These are phyloP conservation scores for Dryomyza anilis DNA, from an alignment of 2,888 invertebrate species.

Conservation along the genomic window DNA sequence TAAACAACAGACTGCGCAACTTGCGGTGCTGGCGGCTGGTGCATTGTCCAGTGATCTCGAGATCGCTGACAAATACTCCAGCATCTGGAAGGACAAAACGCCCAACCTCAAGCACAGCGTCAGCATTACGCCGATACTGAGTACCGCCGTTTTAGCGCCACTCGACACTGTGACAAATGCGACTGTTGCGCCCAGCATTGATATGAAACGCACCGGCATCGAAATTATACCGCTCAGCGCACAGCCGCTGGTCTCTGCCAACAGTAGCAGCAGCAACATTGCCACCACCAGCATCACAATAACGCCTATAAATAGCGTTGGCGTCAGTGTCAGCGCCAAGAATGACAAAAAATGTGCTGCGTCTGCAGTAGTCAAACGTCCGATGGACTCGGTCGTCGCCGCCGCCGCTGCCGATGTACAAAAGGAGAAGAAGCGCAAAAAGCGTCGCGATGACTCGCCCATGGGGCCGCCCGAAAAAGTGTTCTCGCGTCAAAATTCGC, in stretches of 20 bases:
- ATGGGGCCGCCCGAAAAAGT: conserved; percentile 75
- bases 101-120: conserved; percentile 54
- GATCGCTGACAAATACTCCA: conserved; percentile 58
- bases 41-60: conserved; percentile 41
- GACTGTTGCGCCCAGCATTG: conserved; percentile 31
- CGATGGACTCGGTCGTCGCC: conserved; percentile 15
- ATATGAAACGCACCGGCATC: conserved; percentile 63
- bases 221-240: conserved; percentile 83
- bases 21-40: conserved; percentile 29
- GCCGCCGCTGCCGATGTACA: conserved; percentile 39
- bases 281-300: conserved; percentile 78
- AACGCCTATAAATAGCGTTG: conserved; percentile 71
- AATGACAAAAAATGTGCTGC: conserved; percentile 38
- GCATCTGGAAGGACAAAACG: conserved; percentile 59
- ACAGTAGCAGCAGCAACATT: conserved; percentile 2
- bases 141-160: neutral
- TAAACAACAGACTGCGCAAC: conserved; percentile 22
- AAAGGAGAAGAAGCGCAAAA: conserved; percentile 76
- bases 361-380: conserved; percentile 2
- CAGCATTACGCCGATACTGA: conserved; percentile 56
- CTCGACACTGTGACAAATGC: neutral
- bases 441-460: conserved; percentile 70
- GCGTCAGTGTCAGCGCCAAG: too few relatives aligned
- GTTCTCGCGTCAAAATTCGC: conserved; percentile 69
- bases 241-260: conserved; percentile 24